These are phyloP conservation scores for Morpho deidamia DNA, from an alignment of 2,888 invertebrate genomes.

Conservation along the genomic window DNA sequence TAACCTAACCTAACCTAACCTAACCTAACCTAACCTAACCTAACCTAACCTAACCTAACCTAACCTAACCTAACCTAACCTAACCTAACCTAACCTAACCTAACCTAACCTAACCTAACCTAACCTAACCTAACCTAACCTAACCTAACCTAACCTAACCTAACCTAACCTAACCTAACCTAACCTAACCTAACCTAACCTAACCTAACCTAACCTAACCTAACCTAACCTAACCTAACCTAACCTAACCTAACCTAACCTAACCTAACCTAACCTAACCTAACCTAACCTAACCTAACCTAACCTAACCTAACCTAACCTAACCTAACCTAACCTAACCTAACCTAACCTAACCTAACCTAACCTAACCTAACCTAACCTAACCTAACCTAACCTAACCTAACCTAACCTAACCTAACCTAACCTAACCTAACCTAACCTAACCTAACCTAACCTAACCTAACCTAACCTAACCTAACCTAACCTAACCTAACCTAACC, in stretches of 20 bases:
- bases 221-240: no score
- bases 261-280: constrained; percentile 10
- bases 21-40: constrained; percentile 6
- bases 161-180: constrained; percentile 11
- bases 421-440: no score
- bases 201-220: constrained; percentile 7
- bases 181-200: constrained; percentile 10
- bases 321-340: constrained; percentile 9
- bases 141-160: constrained; percentile 11
- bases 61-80: constrained; percentile 3
- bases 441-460: no score
- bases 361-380: constrained; percentile 10
- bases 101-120: no score
- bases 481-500: constrained; percentile 13
- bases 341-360: constrained; percentile 8
- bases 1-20: constrained; percentile 10
- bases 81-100: constrained; percentile 1
- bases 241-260: no score
- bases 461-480: constrained; percentile 9
- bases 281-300: constrained; percentile 9
- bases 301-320: no score
- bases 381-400: constrained; percentile 9
- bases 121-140: no score
- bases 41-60: constrained; percentile 1
- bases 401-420: constrained; percentile 9